Percentiles rank a stretch among this genome's conserved stretches.
These are phyloP conservation scores for Syndactyla subalaris DNA, from an alignment of 2,797 vertebrate species.

Conservation along the genomic window DNA sequence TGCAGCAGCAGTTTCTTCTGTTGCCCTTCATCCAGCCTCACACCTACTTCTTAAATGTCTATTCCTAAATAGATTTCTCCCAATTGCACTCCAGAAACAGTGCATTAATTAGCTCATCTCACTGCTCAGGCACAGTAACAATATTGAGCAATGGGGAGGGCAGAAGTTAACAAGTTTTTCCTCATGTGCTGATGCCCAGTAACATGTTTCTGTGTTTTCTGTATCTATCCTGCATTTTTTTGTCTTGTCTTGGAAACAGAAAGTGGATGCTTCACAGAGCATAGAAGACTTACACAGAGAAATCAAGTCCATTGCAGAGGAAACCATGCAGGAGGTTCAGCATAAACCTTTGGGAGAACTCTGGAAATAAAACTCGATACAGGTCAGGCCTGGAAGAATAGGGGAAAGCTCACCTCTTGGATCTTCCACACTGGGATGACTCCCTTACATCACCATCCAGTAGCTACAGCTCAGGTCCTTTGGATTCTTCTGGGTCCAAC, in stretches of 20 bases:
- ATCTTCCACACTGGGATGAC: not conserved
- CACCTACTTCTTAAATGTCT: not conserved
- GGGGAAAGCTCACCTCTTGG: not conserved
- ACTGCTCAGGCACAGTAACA: not conserved
- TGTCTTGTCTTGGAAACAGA: constrained; percentile 50
- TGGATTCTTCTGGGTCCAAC: not conserved
- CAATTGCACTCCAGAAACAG: not conserved
- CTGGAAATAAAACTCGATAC: constrained; percentile 79
- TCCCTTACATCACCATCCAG: not conserved
- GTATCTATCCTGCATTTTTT: not conserved
- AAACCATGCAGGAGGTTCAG: constrained; percentile 68
- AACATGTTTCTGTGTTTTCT: not conserved
- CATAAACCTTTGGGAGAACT: constrained; percentile 81
- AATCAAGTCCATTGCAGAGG: constrained; percentile 78
- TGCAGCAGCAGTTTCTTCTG: not conserved
- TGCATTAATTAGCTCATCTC: not conserved
- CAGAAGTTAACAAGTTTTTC: not conserved
- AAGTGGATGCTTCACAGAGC: constrained; percentile 82
- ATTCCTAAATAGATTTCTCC: not conserved
- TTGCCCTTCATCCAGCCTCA: not conserved
- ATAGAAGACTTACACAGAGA: constrained; percentile 86
- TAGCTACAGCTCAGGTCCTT: not conserved
- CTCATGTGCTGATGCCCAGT: not conserved
- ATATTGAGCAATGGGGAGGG: not conserved
- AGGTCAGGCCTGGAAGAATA: not conserved